Conservation (phyloP, 2,888 invertebrate species). For the Teleogryllus oceanicus region DNA sequence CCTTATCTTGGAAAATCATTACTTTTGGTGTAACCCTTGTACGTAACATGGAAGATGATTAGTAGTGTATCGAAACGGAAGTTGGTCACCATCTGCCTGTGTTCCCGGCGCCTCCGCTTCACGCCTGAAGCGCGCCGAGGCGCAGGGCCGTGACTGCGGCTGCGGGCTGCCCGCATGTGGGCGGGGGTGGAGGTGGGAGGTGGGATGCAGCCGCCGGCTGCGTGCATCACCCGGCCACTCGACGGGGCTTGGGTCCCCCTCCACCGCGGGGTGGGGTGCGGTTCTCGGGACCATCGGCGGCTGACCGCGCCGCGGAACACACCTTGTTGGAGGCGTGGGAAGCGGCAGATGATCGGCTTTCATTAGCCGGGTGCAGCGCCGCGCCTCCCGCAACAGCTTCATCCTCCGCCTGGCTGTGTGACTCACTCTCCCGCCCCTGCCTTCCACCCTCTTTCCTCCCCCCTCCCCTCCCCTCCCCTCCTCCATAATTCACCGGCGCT, state of each 20-base stretch:
- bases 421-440: too few species aligned
- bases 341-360: background rate
- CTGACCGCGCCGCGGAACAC: background rate
- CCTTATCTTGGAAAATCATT: too few species aligned
- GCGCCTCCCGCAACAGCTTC: too few species aligned
- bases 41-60: too few species aligned
- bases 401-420: too few species aligned
- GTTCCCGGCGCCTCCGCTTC: background rate
- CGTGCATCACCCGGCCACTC: background rate
- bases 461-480: too few species aligned
- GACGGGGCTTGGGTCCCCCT: background rate
- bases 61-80: too few species aligned
- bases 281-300: too few species aligned
- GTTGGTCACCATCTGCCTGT: background rate
- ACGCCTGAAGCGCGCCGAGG: background rate
- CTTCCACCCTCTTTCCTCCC: too few species aligned
- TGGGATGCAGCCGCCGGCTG: background rate
- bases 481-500: too few species aligned
- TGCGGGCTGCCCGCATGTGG: background rate
- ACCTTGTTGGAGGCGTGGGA: constrained; percentile 10
- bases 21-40: too few species aligned
- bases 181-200: background rate
- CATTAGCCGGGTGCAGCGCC: background rate
- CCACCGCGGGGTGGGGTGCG: too few species aligned
- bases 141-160: background rate